Evolutionary conservation across 2,113 vertebrate species (phyloP), one percentile per base, ranked within the genome.

Genomic region (Oostethus manadensis): DNA sequence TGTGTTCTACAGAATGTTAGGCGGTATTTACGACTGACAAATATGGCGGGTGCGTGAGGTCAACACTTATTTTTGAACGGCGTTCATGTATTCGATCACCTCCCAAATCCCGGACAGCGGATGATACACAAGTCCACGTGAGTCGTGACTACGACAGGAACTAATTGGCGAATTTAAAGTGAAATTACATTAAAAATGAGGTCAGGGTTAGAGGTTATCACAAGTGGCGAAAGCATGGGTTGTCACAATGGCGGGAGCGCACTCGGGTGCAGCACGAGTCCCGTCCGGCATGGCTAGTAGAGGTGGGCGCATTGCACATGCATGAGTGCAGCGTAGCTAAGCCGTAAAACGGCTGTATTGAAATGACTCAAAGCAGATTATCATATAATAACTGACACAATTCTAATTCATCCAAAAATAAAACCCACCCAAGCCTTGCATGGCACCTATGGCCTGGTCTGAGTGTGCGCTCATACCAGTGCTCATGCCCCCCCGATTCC

Each of bases 61-160:
- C 44, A 60, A 43, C 14, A 29, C 14, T 5, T 62, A 45, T 56
- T 56, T 56, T 51, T 26, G 43, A 48, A 29, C 5, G 6, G 4
- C 15, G 35, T 29, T 46, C 15, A 21, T 20, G 21, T 6, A n/a
- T 20, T 38, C 46, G 15, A 51, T 56, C 46, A 29, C 21, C 18
- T n/a, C 17, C n/a, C 16, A 51, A 22, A 51, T 42, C 18, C 54
- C 18, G 11, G 47, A 26, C 53, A 64, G 56, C 38, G 51, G 26
- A 6, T 44, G 29, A 21, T 56, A 45, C 15, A 11, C 23, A 18
- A 21, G 22, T 46, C 49, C 50, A 49, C 29, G 20, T 44, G 15
- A 53, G 47, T 45, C 10, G 35, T 48, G 17, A 16, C 35, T 53
- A 40, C 43, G 50, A 49, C 60, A 21, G 10, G 20, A 26, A 51